Base-by-base conservation (phyloP, 2,888 invertebrate genomes). In the Aspidiotus destructor region DNA sequence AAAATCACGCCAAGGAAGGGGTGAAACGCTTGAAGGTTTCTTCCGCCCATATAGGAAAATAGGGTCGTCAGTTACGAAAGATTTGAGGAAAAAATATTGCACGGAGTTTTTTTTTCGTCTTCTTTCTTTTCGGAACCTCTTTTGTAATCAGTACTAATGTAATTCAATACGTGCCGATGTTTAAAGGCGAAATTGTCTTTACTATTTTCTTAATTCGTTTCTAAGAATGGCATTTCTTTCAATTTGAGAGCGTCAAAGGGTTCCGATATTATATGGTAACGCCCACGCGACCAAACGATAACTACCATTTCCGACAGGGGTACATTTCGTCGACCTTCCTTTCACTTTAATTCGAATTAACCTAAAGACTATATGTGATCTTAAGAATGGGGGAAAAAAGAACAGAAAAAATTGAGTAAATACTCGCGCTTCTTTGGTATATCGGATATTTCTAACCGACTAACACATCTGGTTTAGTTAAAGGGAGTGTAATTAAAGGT, bases 181-280 rank as follows among this genome's bases (percentile, higher is more conserved):
- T 58, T 58, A 28, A 65, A 61, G 58, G 57, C 58, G 44, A 65
- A 58, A 65, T 65, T 65, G 65, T 65, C 58, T 65, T 65, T 42
- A 58, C 28, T 57, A 9, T 40, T 55, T 64, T 57, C 13, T 58
- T 65, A 57, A 57, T 58, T 57, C 17, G 17, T 57, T 64, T 15
- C 41, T 16, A 17, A 8, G 42, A 61, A 61, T 44, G 28, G 15
- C 41, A 61, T n/a, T 58, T 28, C 16, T 28, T 57, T 55, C 28
- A 28, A 28, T 28, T 40, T 9, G 41, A 13, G 16, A 44, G 58
- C 58, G 41, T 65, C 65, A 65, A 65, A 65, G 65, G 57, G 58
- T 60, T 65, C 65, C 65, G 65, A 57, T 54, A 11, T 41, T 41
- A 28, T 28, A 48, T 48, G 65, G 65, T 58, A 65, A 65, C 65